Conservation (phyloP, 2,797 vertebrate genomes). For the Malurus splendens region DNA sequence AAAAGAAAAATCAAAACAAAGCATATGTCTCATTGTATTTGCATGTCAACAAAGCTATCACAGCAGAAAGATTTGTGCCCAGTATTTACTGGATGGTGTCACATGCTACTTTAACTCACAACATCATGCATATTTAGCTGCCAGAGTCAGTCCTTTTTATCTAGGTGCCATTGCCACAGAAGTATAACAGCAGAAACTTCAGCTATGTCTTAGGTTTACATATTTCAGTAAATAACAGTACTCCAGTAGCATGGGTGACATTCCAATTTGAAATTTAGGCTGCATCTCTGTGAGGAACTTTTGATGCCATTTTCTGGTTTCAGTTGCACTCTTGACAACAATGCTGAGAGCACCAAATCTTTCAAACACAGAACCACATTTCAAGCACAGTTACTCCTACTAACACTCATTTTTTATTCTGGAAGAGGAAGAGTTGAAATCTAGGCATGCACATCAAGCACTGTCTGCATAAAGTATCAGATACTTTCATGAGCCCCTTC, state of each 20-base stretch:
- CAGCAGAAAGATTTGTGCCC: constrained; percentile 47
- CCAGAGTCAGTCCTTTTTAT: constrained; percentile 35
- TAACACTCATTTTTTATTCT: neutral
- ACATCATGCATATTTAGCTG: constrained; percentile 18
- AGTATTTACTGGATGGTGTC: constrained; percentile 33
- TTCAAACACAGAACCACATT: neutral
- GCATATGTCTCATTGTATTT: constrained; percentile 46
- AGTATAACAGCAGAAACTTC: constrained; percentile 18
- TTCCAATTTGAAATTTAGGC: neutral
- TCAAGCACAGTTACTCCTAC: neutral
- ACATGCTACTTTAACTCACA: constrained; percentile 29
- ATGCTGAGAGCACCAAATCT: neutral
- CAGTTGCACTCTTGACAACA: neutral
- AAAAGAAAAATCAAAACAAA: constrained; percentile 47
- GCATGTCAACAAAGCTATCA: constrained; percentile 2
- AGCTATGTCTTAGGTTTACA: neutral
- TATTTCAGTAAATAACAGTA: neutral
- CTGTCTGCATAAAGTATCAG: neutral
- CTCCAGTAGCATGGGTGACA: neutral
- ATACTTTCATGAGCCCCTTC: neutral
- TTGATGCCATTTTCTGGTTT: neutral
- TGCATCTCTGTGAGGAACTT: neutral
- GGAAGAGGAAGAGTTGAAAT: neutral
- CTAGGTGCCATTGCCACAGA: constrained; percentile 8
- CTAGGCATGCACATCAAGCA: neutral